Conservation (phyloP, 1,140 invertebrate genomes). For the Heliconius himera region DNA sequence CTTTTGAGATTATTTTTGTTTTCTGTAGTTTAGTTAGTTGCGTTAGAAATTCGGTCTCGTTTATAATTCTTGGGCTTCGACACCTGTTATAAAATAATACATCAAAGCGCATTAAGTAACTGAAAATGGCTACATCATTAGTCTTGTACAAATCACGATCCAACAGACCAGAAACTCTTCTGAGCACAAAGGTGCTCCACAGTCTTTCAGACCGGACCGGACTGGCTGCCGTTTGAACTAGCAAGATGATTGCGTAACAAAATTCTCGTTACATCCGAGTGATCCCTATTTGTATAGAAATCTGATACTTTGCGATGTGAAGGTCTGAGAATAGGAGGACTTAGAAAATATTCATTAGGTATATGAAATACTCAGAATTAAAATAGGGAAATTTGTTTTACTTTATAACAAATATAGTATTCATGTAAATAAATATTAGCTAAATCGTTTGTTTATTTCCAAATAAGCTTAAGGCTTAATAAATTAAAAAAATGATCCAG, state of each 20-base stretch:
- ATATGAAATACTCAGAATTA: neutral
- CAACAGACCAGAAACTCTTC: conserved; percentile 63
- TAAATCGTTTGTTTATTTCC: no score
- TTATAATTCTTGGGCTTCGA: neutral
- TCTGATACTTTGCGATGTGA: conserved; percentile 27
- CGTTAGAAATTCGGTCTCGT: neutral
- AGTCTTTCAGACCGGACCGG: conserved; percentile 43
- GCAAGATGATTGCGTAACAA: conserved; percentile 45
- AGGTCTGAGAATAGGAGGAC: neutral
- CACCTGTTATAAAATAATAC: conserved; percentile 34
- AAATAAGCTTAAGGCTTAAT: no score
- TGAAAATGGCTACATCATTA: conserved; percentile 67
- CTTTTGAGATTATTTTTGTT: neutral
- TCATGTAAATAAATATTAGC: no score
- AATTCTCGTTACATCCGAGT: conserved; percentile 45
- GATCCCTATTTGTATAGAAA: conserved; percentile 47
- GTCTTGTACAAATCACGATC: conserved; percentile 63
- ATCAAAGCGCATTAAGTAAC: conserved; percentile 42
- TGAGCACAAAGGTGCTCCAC: conserved; percentile 64
- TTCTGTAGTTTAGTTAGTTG: neutral
- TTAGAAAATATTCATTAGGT: neutral
- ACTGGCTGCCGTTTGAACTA: conserved; percentile 56
- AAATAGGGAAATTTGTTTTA: no score
- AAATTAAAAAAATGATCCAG: no score
- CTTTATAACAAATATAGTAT: no score